Evolutionary conservation across 2,113 vertebrate species (phyloP), one percentile per base, ranked within the genome.

Genomic region (Lophochroa leadbeateri): DNA sequence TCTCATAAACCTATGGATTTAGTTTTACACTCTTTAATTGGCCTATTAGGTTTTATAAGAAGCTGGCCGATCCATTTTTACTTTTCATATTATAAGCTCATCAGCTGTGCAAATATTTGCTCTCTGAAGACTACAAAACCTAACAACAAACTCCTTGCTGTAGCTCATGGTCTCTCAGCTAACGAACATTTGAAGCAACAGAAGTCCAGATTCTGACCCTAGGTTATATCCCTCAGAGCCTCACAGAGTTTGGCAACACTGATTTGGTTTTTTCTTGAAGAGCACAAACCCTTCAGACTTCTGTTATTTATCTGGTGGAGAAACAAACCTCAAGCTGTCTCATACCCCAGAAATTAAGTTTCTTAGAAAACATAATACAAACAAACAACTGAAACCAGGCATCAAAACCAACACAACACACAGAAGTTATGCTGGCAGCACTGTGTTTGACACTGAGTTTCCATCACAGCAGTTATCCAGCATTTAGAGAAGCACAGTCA

Each of bases 1-100:
- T 93, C 90, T 82, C 88, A 80, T 77, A 82, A 86, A 95, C 69
- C 20, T 19, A 7, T 85, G 55, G 23, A 63, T 93, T 95, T 88
- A 83, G 47, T 89, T 96, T 92, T 89, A 92, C 13, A 11, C 50
- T 63, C 20, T 83, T 91, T 37, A 63, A 27, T 76, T 93, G 71
- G 61, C 43, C 43, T 79, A 39, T 29, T 72, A 52, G 57, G 29
- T 82, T 96, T 90, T 82, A 33, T 39, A 85, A 80, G 49, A 15
- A 85, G 58, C 19, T 49, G 23, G n/a, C 19, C 28, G 60, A 53
- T 46, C n/a, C 9, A 19, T 10, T 63, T 70, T 74, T 63, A 86
- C 14, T 78, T 85, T 69, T 89, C 13, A 37, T 70, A 53, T 76
- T 82, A 58, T 33, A 69, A 76, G 33, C 15, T 49, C 46, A 69